A percentile compares a stretch with the other conserved stretches of the same genome.
These are phyloP conservation scores for Phalloptychus januarius DNA, from an alignment of 2,797 vertebrate species.

Conservation along the genomic window DNA sequence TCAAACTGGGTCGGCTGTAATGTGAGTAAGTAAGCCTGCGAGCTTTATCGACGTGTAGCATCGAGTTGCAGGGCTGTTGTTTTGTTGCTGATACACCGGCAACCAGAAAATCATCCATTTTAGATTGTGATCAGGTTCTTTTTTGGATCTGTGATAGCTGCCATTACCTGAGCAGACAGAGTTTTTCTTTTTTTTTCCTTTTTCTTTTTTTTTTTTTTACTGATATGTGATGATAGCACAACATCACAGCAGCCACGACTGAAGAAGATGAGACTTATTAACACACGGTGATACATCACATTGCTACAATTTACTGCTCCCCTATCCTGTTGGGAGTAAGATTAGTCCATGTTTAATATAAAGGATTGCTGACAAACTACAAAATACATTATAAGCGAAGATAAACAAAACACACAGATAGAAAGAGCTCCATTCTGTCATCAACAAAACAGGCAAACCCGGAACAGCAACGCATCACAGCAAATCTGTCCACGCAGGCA, in stretches of 20 bases:
- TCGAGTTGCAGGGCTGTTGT: conserved; percentile 53
- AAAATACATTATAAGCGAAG: neutral
- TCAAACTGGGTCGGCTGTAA: conserved; percentile 49
- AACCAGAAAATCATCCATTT: conserved; percentile 63
- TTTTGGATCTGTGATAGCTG: conserved; percentile 70
- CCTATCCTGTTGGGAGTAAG: conserved; percentile 22
- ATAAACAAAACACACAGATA: conserved; percentile 31
- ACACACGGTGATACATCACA: conserved; percentile 22
- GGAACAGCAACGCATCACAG: conserved; percentile 35
- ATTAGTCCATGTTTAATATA: conserved; percentile 23
- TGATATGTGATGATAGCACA: conserved; percentile 50
- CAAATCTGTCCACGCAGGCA: conserved; percentile 51
- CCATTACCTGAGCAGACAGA: conserved; percentile 61
- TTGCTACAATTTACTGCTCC: conserved; percentile 31
- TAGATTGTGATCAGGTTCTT: conserved; percentile 55
- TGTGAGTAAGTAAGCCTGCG: conserved; percentile 48
- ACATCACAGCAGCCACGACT: conserved; percentile 37
- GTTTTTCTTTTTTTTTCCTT: conserved; percentile 1
- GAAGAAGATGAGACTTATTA: conserved; percentile 45
- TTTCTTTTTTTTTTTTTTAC: conserved; percentile 42
- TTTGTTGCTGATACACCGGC: conserved; percentile 32
- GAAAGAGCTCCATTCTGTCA: conserved; percentile 30
- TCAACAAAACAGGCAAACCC: conserved; percentile 21
- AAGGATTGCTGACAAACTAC: conserved; percentile 27
- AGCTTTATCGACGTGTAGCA: conserved; percentile 54